Percentiles rank a stretch among this genome's conserved stretches.
Evolutionary conservation across 2,113 vertebrate genomes (phyloP).

Genomic region (Pseudorectes ferrugineus): DNA sequence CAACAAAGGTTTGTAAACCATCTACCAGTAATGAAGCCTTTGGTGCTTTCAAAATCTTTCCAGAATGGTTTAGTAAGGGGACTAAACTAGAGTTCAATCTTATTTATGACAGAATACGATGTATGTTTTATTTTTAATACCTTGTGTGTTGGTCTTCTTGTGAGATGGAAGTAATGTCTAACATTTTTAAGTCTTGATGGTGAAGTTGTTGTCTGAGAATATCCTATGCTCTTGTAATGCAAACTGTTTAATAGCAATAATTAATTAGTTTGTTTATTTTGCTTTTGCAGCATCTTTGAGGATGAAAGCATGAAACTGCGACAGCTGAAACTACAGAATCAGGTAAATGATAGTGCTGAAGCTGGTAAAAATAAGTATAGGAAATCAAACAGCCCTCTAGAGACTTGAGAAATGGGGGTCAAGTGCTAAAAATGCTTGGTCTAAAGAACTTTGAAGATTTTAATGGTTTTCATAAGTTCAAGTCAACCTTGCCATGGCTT

Average conservation of each 20-base stretch:
- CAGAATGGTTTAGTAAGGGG: neutral
- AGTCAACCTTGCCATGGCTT: neutral
- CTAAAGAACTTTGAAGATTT: neutral
- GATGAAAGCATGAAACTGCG: constrained; percentile 84
- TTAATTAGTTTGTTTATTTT: neutral
- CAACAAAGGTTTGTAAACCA: neutral
- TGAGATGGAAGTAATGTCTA: neutral
- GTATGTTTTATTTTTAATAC: neutral
- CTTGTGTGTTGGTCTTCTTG: neutral
- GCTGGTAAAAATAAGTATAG: neutral
- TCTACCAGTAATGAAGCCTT: neutral
- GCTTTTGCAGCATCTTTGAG: constrained; percentile 78
- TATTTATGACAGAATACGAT: neutral
- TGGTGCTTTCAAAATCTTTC: neutral
- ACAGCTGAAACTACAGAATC: constrained; percentile 91
- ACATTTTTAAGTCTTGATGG: neutral
- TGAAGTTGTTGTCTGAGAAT: neutral
- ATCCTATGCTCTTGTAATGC: neutral
- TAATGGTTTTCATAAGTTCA: neutral
- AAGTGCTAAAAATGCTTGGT: neutral
- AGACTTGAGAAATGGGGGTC: neutral
- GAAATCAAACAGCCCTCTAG: neutral
- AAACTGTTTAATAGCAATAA: neutral
- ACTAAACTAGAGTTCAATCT: neutral
- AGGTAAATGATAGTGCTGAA: constrained; percentile 72